Conservation (phyloP, 1,140 invertebrate species). For the Hyphantria cunea region DNA sequence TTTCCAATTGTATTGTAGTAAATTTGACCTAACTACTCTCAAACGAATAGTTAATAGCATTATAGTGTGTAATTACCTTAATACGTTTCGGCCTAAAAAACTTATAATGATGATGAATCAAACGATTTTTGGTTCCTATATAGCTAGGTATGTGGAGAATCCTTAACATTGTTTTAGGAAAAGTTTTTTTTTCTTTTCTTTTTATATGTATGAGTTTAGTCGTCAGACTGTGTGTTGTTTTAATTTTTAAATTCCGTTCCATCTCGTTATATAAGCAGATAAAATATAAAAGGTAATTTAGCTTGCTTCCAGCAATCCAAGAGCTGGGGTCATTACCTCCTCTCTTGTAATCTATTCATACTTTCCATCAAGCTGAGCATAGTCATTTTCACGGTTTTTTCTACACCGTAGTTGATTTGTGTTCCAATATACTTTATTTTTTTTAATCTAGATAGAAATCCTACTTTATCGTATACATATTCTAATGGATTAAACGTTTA, state of each 20-base stretch:
- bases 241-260: not conserved
- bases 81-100: conserved; percentile 10
- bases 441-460: too few relatives aligned
- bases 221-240: not conserved
- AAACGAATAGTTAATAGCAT: conserved; percentile 30
- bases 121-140: not conserved
- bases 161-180: conserved; percentile 2
- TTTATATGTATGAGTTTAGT: not conserved
- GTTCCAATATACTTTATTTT: too few relatives aligned
- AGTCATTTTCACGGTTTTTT: not conserved
- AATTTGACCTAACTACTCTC: conserved; percentile 39
- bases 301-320: too few relatives aligned
- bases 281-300: too few relatives aligned
- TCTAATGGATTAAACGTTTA: too few relatives aligned
- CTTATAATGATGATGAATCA: conserved; percentile 1
- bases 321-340: too few relatives aligned
- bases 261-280: too few relatives aligned
- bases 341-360: too few relatives aligned
- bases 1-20: conserved; percentile 22
- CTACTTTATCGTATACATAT: too few relatives aligned
- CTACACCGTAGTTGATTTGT: too few relatives aligned
- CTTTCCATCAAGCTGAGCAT: too few relatives aligned
- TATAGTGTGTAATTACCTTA: conserved; percentile 29
- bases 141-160: not conserved
- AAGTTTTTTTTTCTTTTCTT: not conserved